Conservation (phyloP, 2,888 invertebrate species). For the Seira sanloemensis region DNA sequence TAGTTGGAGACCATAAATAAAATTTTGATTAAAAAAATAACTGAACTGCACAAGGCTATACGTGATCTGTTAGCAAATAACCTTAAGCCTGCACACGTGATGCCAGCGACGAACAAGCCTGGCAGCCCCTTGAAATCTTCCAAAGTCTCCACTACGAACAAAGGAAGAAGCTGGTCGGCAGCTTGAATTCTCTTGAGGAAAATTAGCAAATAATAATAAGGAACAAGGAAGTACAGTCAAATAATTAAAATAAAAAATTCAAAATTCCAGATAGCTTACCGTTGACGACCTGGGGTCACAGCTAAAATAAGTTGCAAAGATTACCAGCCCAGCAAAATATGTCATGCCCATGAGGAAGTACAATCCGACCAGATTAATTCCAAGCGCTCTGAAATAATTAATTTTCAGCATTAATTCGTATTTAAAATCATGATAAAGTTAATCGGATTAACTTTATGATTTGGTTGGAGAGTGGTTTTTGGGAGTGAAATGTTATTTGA, state of each 20-base stretch:
- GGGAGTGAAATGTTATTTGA: too few relatives aligned
- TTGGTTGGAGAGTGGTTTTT: too few relatives aligned
- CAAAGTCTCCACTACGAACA: constrained; percentile 91
- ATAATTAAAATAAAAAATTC: background rate
- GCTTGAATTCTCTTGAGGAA: constrained; percentile 81
- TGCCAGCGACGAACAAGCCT: constrained; percentile 94
- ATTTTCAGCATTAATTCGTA: too few relatives aligned
- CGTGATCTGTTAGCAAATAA: too few relatives aligned
- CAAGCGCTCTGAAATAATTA: constrained; percentile 60
- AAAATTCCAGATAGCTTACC: constrained; percentile 37
- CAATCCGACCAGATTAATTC: constrained; percentile 71
- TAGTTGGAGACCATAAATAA: too few relatives aligned
- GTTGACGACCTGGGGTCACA: constrained; percentile 66
- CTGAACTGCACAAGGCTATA: too few relatives aligned
- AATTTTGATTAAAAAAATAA: too few relatives aligned
- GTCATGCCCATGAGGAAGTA: constrained; percentile 70
- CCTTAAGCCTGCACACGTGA: constrained; percentile 72
- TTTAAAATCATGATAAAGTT: too few relatives aligned
- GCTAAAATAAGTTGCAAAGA: constrained; percentile 67
- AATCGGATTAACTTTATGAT: too few relatives aligned
- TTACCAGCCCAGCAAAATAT: constrained; percentile 70
- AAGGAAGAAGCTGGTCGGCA: constrained; percentile 89
- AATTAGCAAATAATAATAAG: constrained; percentile 15
- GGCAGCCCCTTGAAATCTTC: constrained; percentile 86
- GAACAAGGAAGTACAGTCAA: too few relatives aligned